Conservation (phyloP, 2,113 vertebrate genomes). For the Paralichthys olivaceus region DNA sequence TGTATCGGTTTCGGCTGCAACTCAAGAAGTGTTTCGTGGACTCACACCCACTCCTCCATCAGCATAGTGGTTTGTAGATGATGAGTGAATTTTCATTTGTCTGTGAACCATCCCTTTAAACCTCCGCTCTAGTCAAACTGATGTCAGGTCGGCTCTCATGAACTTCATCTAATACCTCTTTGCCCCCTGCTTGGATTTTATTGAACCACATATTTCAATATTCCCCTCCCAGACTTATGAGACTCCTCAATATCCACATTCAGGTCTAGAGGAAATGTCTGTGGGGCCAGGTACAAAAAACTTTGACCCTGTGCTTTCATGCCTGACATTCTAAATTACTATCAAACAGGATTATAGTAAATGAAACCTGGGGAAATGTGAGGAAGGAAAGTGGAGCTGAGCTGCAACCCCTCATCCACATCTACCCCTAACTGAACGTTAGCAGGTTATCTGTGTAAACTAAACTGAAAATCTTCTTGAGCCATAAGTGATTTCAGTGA, state of each 20-base stretch:
- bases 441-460: background rate
- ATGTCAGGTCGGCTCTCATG: background rate
- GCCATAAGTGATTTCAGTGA: background rate
- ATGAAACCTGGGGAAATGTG: constrained; percentile 17
- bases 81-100: no score
- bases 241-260: background rate
- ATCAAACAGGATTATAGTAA: background rate
- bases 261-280: constrained; percentile 8
- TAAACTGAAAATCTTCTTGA: background rate
- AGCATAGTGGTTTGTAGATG: no score
- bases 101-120: background rate
- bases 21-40: no score
- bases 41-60: no score
- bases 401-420: background rate
- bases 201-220: constrained; percentile 4
- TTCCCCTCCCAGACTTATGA: background rate
- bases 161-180: background rate
- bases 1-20: no score
- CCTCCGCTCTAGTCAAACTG: background rate
- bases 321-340: background rate
- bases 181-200: background rate
- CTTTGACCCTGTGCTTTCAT: no score
- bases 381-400: constrained; percentile 9
- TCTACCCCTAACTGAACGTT: no score
- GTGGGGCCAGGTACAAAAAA: background rate